Base-by-base conservation (phyloP, 1,140 invertebrate genomes). In the Diachasma alloeum region DNA sequence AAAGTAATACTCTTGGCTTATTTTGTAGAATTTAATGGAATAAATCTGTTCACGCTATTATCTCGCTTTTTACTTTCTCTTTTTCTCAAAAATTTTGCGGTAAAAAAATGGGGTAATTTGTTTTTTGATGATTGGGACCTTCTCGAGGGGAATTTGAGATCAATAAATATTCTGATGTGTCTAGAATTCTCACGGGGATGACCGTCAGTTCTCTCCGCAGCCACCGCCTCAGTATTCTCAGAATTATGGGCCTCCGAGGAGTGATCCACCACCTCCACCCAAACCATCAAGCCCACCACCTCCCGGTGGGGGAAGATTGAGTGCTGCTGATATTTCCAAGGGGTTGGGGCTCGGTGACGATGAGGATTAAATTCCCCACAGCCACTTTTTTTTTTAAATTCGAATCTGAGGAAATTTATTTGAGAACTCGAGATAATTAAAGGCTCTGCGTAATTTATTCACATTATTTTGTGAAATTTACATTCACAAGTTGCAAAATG, bases 301-400 rank as follows among this genome's bases (percentile, higher is more conserved):
- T 37, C 24, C 83, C 17, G 80, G 82, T 0, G 84, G 84, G 22
- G 74, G 79, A 4, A 88, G 86, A 80, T 77, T 89, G 36, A 81
- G 80, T 15, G 87, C 87, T 2, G 86, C 85, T 22, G 88, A 90
- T 79, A 90, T 90, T 72, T 88, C 88, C 0, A 87, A 84, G 79
- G 88, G 88, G 10, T 83, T 90, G 36, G 88, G 88, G 24, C 80
- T 90, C 39, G 81, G 81, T 15, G 83, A 86, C 42, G 83, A 85
- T 63, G 59, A 63, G 24, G 59, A 63, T 63, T 63, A 63, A 26
- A 56, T 56, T 56, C 10, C 39, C 6, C 31, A 31, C 31, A 42
- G 39, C 9, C 39, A 1, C 39, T 11, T 11, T 11, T 11, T 11
- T 17, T 53, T n/a, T 53, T 17, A 53, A 53, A 53, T 53, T n/a